These are phyloP conservation scores for Drosophila rhopaloa DNA, from an alignment of 1,140 invertebrate species.

Conservation along the genomic window DNA sequence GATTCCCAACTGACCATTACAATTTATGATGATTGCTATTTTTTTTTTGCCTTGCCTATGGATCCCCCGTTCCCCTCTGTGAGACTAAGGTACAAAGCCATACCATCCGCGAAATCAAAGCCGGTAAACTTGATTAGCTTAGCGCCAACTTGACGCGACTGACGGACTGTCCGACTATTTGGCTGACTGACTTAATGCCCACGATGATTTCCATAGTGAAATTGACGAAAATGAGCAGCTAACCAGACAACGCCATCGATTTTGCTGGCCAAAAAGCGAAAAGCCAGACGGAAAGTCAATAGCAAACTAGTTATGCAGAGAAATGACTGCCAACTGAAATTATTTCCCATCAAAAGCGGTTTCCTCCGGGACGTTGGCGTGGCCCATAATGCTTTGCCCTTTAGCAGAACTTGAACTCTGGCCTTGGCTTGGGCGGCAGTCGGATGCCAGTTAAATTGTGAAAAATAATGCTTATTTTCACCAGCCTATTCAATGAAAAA, in stretches of 20 bases:
- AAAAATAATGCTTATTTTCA: slow-evolving; percentile 61
- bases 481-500: slow-evolving; percentile 34
- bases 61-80: slow-evolving; percentile 3
- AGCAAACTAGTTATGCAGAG: slow-evolving; percentile 28
- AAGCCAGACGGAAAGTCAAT: slow-evolving; percentile 13
- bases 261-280: slow-evolving; percentile 51
- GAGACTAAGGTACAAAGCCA: neutral
- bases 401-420: slow-evolving; percentile 75
- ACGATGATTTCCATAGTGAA: slow-evolving; percentile 65
- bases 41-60: slow-evolving; percentile 8
- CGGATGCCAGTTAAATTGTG: slow-evolving; percentile 23
- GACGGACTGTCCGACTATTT: slow-evolving; percentile 23
- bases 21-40: slow-evolving; percentile 78
- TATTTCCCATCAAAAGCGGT: slow-evolving; percentile 59
- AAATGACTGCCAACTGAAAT: slow-evolving; percentile 32
- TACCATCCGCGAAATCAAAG: slow-evolving; percentile 22
- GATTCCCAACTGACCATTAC: slow-evolving; percentile 72
- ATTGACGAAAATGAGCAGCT: slow-evolving; percentile 67
- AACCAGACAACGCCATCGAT: slow-evolving; percentile 56
- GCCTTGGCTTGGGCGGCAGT: slow-evolving; percentile 38
- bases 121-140: slow-evolving; percentile 76
- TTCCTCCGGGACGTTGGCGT: slow-evolving; percentile 10
- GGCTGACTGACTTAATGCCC: slow-evolving; percentile 27
- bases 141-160: slow-evolving; percentile 55
- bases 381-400: slow-evolving; percentile 44